Evolutionary conservation across 2,113 vertebrate genomes (phyloP), one percentile per base, ranked within the genome.

Genomic region (Cyprinodon brontotheroides): DNA sequence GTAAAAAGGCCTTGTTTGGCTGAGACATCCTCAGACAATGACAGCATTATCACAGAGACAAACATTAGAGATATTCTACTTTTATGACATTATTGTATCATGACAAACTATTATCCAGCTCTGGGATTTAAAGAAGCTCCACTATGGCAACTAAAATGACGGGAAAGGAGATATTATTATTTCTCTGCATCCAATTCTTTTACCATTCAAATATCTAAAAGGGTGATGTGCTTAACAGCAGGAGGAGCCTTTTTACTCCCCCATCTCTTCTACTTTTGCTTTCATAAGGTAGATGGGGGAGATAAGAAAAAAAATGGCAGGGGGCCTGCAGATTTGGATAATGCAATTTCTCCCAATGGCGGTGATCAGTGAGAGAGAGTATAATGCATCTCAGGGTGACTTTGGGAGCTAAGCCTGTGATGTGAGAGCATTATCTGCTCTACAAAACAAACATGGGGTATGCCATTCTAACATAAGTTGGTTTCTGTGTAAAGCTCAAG

Each of bases 381-480:
- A 50, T 79, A 78, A 69, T 65, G 90, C 86, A 92, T 90, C 82
- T 87, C 65, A 78, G 87, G 80, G 79, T 67, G 76, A 74, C 87
- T 88, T 74, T 81, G 67, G 72, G 72, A 72, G 79, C 86, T 12
- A 47, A 57, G 72, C 65, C 89, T 94, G 93, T 94, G 92, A 93
- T 90, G 88, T 89, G 76, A 89, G 75, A 80, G 70, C 77, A 88
- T 83, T 68, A 83, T 50, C 62, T 78, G 57, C 65, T 78, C 69
- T 68, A 72, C 73, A 83, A 87, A 84, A 86, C 75, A 86, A 89
- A 89, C 66, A 81, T 6, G 73, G 70, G 50, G 79, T 37, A 43
- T 17, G 77, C n/a, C 36, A 81, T 65, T 75, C 65, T 60, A 68
- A 76, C 64, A 60, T 75, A 72, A 69, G 12, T 39, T 15, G 22